Conservation (phyloP, 2,113 vertebrate species). For the Podiceps cristatus region DNA sequence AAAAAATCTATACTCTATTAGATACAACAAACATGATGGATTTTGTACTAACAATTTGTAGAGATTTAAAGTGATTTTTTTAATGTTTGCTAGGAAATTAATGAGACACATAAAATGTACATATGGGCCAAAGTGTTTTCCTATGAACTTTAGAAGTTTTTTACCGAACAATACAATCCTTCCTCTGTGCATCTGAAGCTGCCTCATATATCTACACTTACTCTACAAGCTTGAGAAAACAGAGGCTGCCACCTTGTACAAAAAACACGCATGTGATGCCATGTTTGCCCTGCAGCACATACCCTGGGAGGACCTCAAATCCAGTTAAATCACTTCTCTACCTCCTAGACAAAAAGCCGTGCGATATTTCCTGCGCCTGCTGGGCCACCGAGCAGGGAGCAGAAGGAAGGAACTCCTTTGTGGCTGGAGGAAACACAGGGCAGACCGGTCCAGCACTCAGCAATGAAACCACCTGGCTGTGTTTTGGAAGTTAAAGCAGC, state of each 20-base stretch:
- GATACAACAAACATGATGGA: background rate
- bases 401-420: background rate
- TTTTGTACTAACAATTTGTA: background rate
- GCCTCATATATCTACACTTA: background rate
- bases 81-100: background rate
- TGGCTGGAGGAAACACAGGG: background rate
- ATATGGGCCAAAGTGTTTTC: background rate
- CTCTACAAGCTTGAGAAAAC: background rate
- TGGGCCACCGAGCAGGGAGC: background rate
- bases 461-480: background rate
- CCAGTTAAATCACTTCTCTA: background rate
- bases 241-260: background rate
- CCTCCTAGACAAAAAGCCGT: background rate
- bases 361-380: background rate
- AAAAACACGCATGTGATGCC: background rate
- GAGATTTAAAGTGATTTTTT: background rate
- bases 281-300: background rate
- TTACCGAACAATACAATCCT: background rate
- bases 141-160: background rate
- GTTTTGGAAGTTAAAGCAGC: background rate
- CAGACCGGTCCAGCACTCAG: background rate
- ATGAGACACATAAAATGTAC: background rate
- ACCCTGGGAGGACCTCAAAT: background rate
- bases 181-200: background rate
- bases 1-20: background rate